phyloP scores from a whole-genome alignment of 2,888 invertebrate genomes.

The Schizotus pectinicornis region DNA sequence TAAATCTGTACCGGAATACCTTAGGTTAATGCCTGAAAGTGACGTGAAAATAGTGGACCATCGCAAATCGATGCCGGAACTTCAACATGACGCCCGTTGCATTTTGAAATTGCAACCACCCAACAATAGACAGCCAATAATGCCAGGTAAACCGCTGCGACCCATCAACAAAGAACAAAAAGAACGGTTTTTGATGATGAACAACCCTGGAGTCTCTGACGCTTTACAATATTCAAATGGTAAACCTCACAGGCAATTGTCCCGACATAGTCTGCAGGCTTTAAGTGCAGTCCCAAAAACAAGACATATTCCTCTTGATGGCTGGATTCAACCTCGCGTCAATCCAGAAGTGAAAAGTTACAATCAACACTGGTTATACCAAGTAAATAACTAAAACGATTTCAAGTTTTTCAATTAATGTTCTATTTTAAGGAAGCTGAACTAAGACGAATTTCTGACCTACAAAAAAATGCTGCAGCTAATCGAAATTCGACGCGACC shows the following conservation, averaged over 20 bases:
- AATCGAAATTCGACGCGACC: slow-evolving; percentile 52
- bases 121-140: slow-evolving; percentile 58
- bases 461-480: slow-evolving; percentile 59
- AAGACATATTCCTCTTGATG: slow-evolving; percentile 72
- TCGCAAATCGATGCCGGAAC: slow-evolving; percentile 54
- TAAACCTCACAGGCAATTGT: slow-evolving; percentile 64
- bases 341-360: slow-evolving; percentile 68
- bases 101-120: slow-evolving; percentile 54
- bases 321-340: slow-evolving; percentile 74
- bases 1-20: slow-evolving; percentile 33
- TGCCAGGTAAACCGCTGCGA: slow-evolving; percentile 65
- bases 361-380: slow-evolving; percentile 90
- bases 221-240: slow-evolving; percentile 30
- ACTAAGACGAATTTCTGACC: slow-evolving; percentile 72
- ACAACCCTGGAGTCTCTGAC: slow-evolving; percentile 37
- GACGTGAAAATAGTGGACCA: slow-evolving; percentile 36
- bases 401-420: slow-evolving; percentile 1
- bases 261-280: slow-evolving; percentile 70
- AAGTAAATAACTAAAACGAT: slow-evolving; percentile 59
- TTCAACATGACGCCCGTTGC: slow-evolving; percentile 52
- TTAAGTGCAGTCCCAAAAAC: slow-evolving; percentile 81
- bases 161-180: slow-evolving; percentile 45
- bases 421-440: slow-evolving; percentile 79
- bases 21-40: slow-evolving; percentile 33
- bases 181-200: slow-evolving; percentile 35